Conservation (phyloP, 30 jellyfish, hydroid and myxozoan species). For the Aurelia coerulea region DNA sequence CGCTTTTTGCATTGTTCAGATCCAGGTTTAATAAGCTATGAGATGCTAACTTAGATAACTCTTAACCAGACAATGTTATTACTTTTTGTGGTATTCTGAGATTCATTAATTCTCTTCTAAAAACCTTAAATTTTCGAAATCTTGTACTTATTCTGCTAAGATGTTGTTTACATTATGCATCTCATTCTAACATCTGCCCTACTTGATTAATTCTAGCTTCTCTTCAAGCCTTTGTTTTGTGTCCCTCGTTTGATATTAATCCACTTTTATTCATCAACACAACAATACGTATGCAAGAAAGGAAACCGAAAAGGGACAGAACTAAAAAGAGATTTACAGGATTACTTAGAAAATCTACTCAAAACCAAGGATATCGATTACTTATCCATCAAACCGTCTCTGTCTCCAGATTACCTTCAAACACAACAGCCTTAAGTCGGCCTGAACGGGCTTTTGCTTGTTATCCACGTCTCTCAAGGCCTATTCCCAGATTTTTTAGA, state of each 20-base stretch:
- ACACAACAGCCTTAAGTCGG: slow-evolving; percentile 53
- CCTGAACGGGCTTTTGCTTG: slow-evolving; percentile 22
- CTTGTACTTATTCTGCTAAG: no score
- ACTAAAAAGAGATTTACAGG: slow-evolving; percentile 38
- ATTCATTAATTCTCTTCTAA: no score
- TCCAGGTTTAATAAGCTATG: no score
- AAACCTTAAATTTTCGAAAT: no score
- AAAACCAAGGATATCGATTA: slow-evolving; percentile 56
- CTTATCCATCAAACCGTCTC: slow-evolving; percentile 51
- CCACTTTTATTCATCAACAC: slow-evolving; percentile 26
- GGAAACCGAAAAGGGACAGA: slow-evolving; percentile 38
- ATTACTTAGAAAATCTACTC: slow-evolving; percentile 45
- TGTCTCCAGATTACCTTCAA: slow-evolving; percentile 66
- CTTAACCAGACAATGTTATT: no score
- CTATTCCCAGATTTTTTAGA: slow-evolving; percentile 36
- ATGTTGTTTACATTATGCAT: neutral
- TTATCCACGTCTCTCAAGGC: slow-evolving; percentile 21
- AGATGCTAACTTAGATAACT: no score
- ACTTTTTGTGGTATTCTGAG: no score
- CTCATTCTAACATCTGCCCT: slow-evolving; percentile 2
- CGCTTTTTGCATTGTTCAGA: no score
- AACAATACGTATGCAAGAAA: slow-evolving; percentile 4
- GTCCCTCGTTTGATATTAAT: neutral
- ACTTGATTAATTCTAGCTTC: slow-evolving; percentile 33
- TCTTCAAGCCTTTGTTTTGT: slow-evolving; percentile 25